These are phyloP conservation scores for Neelides folsomi DNA, from an alignment of 2,888 invertebrate species.

Conservation along the genomic window DNA sequence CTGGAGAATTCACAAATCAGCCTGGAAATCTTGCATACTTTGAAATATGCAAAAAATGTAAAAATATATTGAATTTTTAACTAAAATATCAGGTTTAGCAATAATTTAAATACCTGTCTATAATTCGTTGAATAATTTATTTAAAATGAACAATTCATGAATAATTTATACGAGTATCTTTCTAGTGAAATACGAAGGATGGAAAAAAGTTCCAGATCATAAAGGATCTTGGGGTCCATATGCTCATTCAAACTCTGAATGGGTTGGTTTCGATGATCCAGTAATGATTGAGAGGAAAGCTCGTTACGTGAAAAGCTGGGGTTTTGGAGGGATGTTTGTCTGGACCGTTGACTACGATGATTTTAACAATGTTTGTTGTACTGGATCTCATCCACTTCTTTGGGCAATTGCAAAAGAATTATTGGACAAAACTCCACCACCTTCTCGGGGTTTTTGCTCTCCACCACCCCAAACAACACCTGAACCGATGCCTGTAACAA, in stretches of 20 bases:
- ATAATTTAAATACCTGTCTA: neutral
- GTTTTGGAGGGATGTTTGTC: slow-evolving; percentile 67
- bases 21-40: slow-evolving; percentile 79
- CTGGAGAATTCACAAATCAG: slow-evolving; percentile 69
- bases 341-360: slow-evolving; percentile 84
- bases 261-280: slow-evolving; percentile 76
- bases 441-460: slow-evolving; percentile 38
- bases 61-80: slow-evolving; percentile 3
- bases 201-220: slow-evolving; percentile 48
- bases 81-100: neutral
- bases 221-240: slow-evolving; percentile 57
- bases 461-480: slow-evolving; percentile 31
- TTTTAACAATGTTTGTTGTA: slow-evolving; percentile 69
- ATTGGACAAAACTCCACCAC: slow-evolving; percentile 60
- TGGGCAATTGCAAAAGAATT: slow-evolving; percentile 63
- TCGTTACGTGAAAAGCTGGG: slow-evolving; percentile 55
- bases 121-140: neutral
- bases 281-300: slow-evolving; percentile 41
- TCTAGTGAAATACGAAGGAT: slow-evolving; percentile 40
- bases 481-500: slow-evolving; percentile 37
- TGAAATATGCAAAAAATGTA: slow-evolving; percentile 56
- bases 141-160: neutral
- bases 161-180: too few species aligned
- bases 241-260: slow-evolving; percentile 64
- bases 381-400: slow-evolving; percentile 62